These are phyloP conservation scores for Phlogophora meticulosa DNA, from an alignment of 2,888 invertebrate genomes.

Conservation along the genomic window DNA sequence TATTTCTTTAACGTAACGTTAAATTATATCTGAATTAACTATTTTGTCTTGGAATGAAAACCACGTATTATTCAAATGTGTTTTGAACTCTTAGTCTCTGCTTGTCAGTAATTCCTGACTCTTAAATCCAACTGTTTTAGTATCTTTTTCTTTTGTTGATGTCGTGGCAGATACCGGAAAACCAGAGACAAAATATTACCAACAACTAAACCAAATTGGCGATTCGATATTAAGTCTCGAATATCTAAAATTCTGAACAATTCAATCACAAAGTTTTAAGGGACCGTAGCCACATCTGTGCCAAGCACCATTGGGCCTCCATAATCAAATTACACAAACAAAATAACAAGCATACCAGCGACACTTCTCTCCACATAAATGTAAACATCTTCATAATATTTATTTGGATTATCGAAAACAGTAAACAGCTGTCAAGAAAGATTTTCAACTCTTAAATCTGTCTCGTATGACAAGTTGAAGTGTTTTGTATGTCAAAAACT, in stretches of 20 bases:
- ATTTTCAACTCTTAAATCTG: slow-evolving; percentile 78
- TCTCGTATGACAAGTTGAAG: slow-evolving; percentile 49
- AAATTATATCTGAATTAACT: background rate
- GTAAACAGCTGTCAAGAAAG: slow-evolving; percentile 82
- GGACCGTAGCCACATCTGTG: slow-evolving; percentile 39
- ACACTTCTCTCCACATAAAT: slow-evolving; percentile 74
- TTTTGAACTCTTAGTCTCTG: background rate
- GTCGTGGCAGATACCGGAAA: background rate
- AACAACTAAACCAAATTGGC: slow-evolving; percentile 4
- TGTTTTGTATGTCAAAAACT: slow-evolving; percentile 34
- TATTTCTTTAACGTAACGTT: background rate
- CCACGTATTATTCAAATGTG: too few species aligned
- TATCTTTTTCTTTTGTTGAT: background rate
- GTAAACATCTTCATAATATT: slow-evolving; percentile 82
- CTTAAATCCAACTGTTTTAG: background rate
- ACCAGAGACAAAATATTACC: background rate
- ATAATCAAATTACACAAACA: slow-evolving; percentile 75
- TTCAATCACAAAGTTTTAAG: slow-evolving; percentile 44
- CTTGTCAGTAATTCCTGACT: too few species aligned
- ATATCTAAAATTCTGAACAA: slow-evolving; percentile 35
- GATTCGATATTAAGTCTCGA: slow-evolving; percentile 7
- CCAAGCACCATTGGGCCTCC: slow-evolving; percentile 21
- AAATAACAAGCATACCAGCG: slow-evolving; percentile 63
- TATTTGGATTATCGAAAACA: slow-evolving; percentile 80
- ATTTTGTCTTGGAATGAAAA: background rate